Evolutionary conservation across 2,113 vertebrate genomes (phyloP).

Genomic region (Chiloscyllium plagiosum): DNA sequence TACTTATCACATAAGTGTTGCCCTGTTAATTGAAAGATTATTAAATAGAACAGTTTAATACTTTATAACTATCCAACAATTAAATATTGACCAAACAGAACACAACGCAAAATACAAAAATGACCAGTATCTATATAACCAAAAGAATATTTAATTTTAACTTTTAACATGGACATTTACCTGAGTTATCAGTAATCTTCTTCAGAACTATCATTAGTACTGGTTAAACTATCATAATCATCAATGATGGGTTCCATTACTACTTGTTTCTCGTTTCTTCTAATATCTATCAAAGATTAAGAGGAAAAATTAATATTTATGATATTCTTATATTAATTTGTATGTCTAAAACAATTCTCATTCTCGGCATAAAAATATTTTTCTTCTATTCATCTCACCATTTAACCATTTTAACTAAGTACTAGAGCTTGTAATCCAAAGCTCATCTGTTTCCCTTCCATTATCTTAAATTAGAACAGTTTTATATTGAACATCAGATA

Average conservation of each 20-base stretch:
- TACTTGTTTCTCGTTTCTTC: neutral
- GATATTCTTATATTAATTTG: neutral
- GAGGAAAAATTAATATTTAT: neutral
- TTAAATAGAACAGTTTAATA: neutral
- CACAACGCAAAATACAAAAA: neutral
- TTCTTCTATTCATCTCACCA: neutral
- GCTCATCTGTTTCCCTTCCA: neutral
- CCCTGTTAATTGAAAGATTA: neutral
- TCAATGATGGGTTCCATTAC: neutral
- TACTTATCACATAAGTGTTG: neutral
- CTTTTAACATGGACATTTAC: constrained; percentile 13
- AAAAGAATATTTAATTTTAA: neutral
- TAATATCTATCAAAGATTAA: neutral
- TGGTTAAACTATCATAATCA: neutral
- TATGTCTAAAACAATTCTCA: neutral
- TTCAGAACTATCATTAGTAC: constrained; percentile 18
- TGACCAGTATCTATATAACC: neutral
- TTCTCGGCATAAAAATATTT: neutral
- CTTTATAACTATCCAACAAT: neutral
- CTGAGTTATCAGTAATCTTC: constrained; percentile 12
- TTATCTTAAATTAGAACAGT: neutral
- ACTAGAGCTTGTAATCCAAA: neutral
- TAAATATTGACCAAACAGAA: neutral
- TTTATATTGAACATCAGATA: neutral
- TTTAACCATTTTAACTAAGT: neutral